Percentiles rank a stretch among this genome's conserved stretches.
Evolutionary conservation across 2,888 invertebrate species (phyloP).

Genomic region (Galerucella nymphaeae): DNA sequence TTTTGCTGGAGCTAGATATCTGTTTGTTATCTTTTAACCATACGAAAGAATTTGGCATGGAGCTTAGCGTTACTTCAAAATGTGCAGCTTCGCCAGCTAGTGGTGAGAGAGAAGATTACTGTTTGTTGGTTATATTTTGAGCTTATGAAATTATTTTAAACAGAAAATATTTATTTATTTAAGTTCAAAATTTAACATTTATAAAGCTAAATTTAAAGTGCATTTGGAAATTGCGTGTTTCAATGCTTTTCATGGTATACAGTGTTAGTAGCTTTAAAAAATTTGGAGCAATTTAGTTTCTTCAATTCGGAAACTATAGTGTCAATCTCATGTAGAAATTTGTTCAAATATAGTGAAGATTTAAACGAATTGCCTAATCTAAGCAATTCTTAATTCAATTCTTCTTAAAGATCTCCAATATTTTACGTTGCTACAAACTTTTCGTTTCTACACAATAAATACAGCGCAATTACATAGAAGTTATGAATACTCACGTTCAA

Average conservation of each 20-base stretch:
- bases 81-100: conserved; percentile 85
- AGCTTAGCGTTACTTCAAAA: conserved; percentile 81
- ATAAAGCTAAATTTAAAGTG: background rate
- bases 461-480: too few relatives aligned
- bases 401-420: too few relatives aligned
- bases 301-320: background rate
- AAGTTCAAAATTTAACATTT: conserved; percentile 12
- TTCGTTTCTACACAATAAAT: background rate
- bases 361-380: too few relatives aligned
- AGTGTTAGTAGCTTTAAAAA: background rate
- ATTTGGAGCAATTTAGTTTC: background rate
- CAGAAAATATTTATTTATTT: background rate
- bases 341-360: too few relatives aligned
- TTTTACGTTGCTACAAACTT: background rate
- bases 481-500: conserved; percentile 78
- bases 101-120: conserved; percentile 17
- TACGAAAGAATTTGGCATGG: conserved; percentile 74
- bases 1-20: conserved; percentile 76
- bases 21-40: conserved; percentile 93
- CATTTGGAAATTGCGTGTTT: background rate
- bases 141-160: background rate
- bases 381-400: too few relatives aligned
- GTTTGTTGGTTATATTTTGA: conserved; percentile 13
- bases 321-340: too few relatives aligned
- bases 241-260: background rate